Evolutionary conservation across 1,140 invertebrate genomes (phyloP).

Genomic region (Archegozetes longisetosus): DNA sequence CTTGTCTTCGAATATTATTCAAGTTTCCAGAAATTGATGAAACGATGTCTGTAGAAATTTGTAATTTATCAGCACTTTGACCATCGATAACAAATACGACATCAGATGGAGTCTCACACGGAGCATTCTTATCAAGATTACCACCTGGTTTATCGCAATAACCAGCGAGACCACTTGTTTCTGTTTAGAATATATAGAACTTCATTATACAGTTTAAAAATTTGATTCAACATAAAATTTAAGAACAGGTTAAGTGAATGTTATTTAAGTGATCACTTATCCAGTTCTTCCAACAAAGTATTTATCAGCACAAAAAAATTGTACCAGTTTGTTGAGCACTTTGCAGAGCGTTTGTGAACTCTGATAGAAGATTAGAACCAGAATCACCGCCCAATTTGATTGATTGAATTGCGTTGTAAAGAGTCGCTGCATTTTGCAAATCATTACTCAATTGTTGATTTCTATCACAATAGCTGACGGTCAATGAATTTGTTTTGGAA

Average conservation of each 20-base stretch:
- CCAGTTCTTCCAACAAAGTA: too few species aligned
- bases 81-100: conserved; percentile 12
- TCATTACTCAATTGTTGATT: neutral
- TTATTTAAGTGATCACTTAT: too few species aligned
- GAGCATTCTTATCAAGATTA: conserved; percentile 6
- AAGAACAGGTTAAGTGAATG: too few species aligned
- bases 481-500: neutral
- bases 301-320: too few species aligned
- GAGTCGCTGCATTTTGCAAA: neutral
- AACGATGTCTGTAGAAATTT: neutral
- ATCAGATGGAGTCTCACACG: conserved; percentile 15
- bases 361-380: neutral
- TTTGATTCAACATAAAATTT: neutral
- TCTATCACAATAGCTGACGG: conserved; percentile 9
- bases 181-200: neutral
- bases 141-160: conserved; percentile 4
- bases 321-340: neutral
- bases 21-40: neutral
- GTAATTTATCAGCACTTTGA: neutral
- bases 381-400: neutral
- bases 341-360: neutral
- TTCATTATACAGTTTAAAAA: conserved; percentile 1
- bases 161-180: neutral
- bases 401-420: neutral
- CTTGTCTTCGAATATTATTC: conserved; percentile 4